Base-by-base conservation (phyloP, 2,888 invertebrate species). In the Caenorhabditis macrosperma region DNA sequence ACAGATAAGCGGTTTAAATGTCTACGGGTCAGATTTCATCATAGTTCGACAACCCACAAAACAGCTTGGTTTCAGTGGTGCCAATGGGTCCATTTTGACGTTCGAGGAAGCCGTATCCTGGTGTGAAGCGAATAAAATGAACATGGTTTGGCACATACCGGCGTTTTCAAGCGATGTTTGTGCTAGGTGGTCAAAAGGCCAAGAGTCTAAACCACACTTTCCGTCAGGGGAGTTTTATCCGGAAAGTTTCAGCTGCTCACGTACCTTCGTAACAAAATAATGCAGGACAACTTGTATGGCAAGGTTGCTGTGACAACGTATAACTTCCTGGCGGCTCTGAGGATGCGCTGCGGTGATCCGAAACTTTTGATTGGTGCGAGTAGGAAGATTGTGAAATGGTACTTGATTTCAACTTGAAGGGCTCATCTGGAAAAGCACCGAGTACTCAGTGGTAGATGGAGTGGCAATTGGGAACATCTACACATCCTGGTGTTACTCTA, bases 211-310 rank as follows among this genome's bases (percentile, higher is more conserved):
- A 41, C 33, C 30, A 12, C 46, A 20, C 9, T 55, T 67, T 46
- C n/a, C n/a, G n/a, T n/a, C n/a, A n/a, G n/a, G 24, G 50, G 38
- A 38, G 38, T 38, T n/a, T 38, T 3, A 33, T 28, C 17, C n/a
- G 7, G 0, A 33, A 9, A n/a, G 24, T 74, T 80, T 61, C 80
- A 80, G 80, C 75, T 80, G 75, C 60, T 80, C 54, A 75, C 69
- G 30, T 75, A 76, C 66, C 64, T 80, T 28, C 75, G 75, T 10
- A 75, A 80, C 69, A 80, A 80, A 60, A 59, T 80, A 15, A 46
- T 76, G 75, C 75, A 80, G 33, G 75, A 75, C 33, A 71, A 26
- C 35, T 60, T 80, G 64, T 66, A 76, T 71, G 28, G 48, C 22
- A 64, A 61, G 55, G 80, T 76, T 66, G 80, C 80, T 38, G 54